Evolutionary conservation across 2,113 vertebrate species (phyloP), one percentile per base, ranked within the genome.

Genomic region (Acinonyx jubatus): DNA sequence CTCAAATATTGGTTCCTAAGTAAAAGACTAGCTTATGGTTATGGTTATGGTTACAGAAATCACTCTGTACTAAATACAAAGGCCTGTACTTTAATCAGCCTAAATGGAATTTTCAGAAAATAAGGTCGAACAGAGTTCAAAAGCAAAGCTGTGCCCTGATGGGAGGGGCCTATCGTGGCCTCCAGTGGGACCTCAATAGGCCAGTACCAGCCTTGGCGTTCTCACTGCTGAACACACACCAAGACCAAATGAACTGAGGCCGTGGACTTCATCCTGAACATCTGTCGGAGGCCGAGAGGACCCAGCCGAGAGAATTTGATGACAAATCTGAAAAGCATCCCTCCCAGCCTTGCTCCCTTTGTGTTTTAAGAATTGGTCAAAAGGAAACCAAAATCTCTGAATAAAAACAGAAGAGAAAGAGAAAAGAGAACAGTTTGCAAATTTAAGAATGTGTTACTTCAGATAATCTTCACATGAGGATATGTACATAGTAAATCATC

Each of bases 31-130:
- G 29, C 33, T 90, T 76, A 52, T 93, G 97, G 91, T 96, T 79
- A 52, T 93, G 97, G 91, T 96, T 79, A 85, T 96, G 85, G 87
- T 92, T 85, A 55, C 82, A 97, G 1, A 63, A 91, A 45, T 66
- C 91, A 82, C 27, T 97, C 21, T 5, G 19, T 97, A 83, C 94
- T 95, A 92, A 97, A 96, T 96, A 25, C 48, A 97, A 96, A 97
- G n/a, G 48, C 55, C 84, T 16, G 1, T 97, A 93, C 96, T 98
- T 97, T 94, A 97, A 1, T 82, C 66, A 78, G 0, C 91, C 94
- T 94, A 25, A 85, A 52, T 48, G 86, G 38, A 83, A 82, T 92
- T 48, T 88, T 81, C 73, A 52, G 93, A 71, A 92, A 73, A 27
- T 36, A 38, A 52, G 74, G 41, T n/a, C 31, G n/a, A 94, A 84